Evolutionary conservation across 1,140 invertebrate species (phyloP), one percentile per base, ranked within the genome.

Genomic region (Nixonia krombeini): DNA sequence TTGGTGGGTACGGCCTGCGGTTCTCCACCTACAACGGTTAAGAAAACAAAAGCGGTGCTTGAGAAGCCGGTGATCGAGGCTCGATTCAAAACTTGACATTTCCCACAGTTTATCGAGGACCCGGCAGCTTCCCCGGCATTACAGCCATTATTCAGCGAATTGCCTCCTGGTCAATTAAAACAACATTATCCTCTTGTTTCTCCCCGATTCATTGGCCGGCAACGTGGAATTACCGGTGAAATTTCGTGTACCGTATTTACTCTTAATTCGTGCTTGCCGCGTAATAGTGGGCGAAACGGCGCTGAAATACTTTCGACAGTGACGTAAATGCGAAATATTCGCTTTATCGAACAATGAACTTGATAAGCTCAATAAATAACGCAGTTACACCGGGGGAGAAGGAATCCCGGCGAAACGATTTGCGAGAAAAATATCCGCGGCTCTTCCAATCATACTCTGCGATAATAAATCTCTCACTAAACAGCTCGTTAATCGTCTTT

Each of bases 41-140:
- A 62, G 35, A 58, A 63, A 73, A 70, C 42, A 62, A 73, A 72
- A 66, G 64, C 65, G 49, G 45, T 37, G 46, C 58, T 66, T 68
- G 56, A 63, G 63, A 72, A 59, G 41, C 26, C 28, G 15, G 26
- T 18, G 37, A 45, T 50, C 35, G 47, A 66, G 18, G 47, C 40
- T 59, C 29, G 63, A 70, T 63, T 68, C 64, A 40, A 53, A 58
- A 49, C 28, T 38, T 23, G 42, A 42, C 52, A 46, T 73, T 75
- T 70, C 69, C 66, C 69, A 73, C 68, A 73, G 47, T 56, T 13
- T 45, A 68, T 17, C 57, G 41, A 59, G 35, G 50, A 58, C 41
- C 52, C 37, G 47, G 38, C 49, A 46, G 40, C 35, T 47, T 37
- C 31, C 50, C 33, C 52, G 29, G 40, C 50, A 68, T 73, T 69